These are phyloP conservation scores for Tetraneura akinire DNA, from an alignment of 1,140 invertebrate genomes.

Conservation along the genomic window DNA sequence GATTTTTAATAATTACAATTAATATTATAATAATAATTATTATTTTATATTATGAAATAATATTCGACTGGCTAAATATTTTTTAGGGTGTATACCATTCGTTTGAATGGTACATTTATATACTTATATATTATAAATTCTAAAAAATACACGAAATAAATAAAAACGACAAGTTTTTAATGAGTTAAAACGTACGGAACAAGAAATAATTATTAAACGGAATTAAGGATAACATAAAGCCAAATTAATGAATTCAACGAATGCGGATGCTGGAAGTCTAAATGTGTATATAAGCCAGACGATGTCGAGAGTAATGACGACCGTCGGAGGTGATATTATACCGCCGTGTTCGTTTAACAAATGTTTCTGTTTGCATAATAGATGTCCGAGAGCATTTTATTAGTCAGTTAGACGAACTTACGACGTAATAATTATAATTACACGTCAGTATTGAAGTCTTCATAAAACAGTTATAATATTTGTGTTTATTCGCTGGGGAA, in stretches of 20 bases:
- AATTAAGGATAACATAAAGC: constrained; percentile 31
- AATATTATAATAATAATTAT: too few relatives aligned
- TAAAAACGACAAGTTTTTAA: constrained; percentile 13
- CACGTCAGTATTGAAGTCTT: neutral
- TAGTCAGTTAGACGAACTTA: neutral
- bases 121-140: neutral
- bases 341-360: constrained; percentile 29
- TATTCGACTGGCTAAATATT: too few relatives aligned
- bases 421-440: neutral
- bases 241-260: constrained; percentile 35
- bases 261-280: neutral
- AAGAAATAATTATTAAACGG: neutral
- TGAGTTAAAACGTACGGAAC: neutral
- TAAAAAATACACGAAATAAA: neutral
- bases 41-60: too few relatives aligned
- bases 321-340: constrained; percentile 6
- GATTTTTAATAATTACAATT: too few relatives aligned
- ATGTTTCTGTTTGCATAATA: constrained; percentile 1
- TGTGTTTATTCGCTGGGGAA: too few relatives aligned
- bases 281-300: neutral
- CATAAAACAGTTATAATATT: too few relatives aligned
- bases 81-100: neutral
- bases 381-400: neutral
- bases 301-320: constrained; percentile 24
- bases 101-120: too few relatives aligned